These are phyloP conservation scores for Carlito syrichta DNA, from an alignment of 2,113 vertebrate species.

Conservation along the genomic window DNA sequence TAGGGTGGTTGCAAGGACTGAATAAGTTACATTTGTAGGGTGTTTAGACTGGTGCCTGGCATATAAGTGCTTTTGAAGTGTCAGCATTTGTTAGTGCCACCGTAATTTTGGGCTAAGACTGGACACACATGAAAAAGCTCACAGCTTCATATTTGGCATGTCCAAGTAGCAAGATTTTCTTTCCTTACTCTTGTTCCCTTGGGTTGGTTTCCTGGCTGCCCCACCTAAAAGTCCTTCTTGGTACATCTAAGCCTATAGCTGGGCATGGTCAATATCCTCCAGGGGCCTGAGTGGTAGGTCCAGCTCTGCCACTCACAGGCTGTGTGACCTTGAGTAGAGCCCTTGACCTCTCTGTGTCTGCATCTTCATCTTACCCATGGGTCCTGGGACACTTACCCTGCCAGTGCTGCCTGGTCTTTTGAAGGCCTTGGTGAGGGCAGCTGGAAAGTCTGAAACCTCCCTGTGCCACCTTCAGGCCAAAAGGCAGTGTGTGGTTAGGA, in stretches of 20 bases:
- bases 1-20: not conserved
- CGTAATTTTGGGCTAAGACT: not conserved
- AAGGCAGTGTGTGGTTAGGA: no score
- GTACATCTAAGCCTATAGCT: not conserved
- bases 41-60: not conserved
- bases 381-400: not conserved
- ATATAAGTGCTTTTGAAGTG: accelerated
- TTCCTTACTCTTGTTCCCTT: not conserved
- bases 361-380: not conserved
- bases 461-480: not conserved
- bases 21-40: not conserved
- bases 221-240: not conserved
- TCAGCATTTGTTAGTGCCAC: not conserved
- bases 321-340: not conserved
- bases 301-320: not conserved
- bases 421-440: not conserved
- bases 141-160: accelerated
- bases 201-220: not conserved
- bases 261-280: not conserved
- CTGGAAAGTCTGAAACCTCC: not conserved
- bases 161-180: not conserved
- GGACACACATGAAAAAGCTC: not conserved
- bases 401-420: no score
- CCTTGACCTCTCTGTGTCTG: not conserved
- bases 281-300: not conserved